Base-by-base conservation (phyloP, 2,888 invertebrate genomes). In the Drosophila affinis region DNA sequence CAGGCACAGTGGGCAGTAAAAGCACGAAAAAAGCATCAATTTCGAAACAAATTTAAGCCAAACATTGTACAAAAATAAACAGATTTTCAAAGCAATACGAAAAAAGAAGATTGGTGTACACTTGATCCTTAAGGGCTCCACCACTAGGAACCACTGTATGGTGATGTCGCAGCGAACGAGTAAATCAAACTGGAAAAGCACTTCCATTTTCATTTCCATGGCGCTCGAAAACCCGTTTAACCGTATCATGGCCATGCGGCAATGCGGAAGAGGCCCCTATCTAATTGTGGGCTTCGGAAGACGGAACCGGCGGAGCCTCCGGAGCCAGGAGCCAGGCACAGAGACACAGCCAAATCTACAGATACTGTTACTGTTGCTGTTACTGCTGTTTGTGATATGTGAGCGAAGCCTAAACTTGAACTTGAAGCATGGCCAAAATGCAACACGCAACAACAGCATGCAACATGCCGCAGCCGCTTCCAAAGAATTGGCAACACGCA, bases 211-310 rank as follows among this genome's bases (percentile, higher is more conserved):
- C 32, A 39, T 39, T 39, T 14, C 39, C 14, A 39, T 39, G 39
- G 14, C 39, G 46, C 44, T 29, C 17, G 34, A 12, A 88, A 88
- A 88, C 82, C 61, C 81, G 82, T 86, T 86, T 70, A 59, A 61
- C 59, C 77, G 67, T 75, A 72, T 64, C 83, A 72, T 78, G 78
- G 65, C 53, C 62, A 69, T 62, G 77, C 61, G 79, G 75, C 70
- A 79, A 84, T 80, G 80, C 80, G 80, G 80, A 80, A 80, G 70
- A 76, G 65, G 62, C 72, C 59, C 56, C 72, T 60, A 74, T 34
- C 85, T 81, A 87, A 87, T 84, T 75, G 84, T 79, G 79, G 70
- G 64, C 61, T 76, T 88, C 71, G 83, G 87, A 83, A 84, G 84
- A 78, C 83, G 83, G 83, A 83, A 88, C 81, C 64, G 57, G 74